A percentile compares a stretch with the other conserved stretches of the same genome.
phyloP scores from a whole-genome alignment of 2,113 vertebrate species.

The Hipposideros armiger region DNA sequence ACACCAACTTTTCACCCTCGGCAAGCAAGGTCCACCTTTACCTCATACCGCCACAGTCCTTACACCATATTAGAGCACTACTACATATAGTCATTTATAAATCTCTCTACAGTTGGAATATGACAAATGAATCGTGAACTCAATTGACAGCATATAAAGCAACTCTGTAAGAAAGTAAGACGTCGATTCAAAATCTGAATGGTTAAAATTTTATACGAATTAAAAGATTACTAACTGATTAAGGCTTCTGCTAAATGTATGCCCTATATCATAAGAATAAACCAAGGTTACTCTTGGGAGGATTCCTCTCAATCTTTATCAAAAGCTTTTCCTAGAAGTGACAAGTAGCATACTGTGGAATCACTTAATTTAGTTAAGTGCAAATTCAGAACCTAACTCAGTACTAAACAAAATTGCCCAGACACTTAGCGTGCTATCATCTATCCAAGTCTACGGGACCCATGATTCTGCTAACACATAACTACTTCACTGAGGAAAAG shows the following conservation, averaged over 20 bases:
- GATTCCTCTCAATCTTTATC: constrained; percentile 3
- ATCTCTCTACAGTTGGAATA: not conserved
- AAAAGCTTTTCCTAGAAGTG: constrained; percentile 29
- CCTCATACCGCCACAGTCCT: not conserved
- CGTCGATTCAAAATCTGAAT: constrained; percentile 24
- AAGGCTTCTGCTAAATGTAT: not conserved
- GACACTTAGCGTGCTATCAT: not conserved
- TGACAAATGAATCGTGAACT: not conserved
- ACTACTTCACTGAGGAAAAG: not conserved
- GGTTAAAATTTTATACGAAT: constrained; percentile 17
- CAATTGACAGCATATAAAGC: not conserved
- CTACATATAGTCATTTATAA: not conserved
- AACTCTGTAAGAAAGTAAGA: not conserved
- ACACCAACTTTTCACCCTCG: not conserved
- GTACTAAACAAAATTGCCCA: constrained; percentile 34
- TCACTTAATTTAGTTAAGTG: constrained; percentile 16
- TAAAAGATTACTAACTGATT: constrained; percentile 23
- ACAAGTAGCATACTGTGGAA: not conserved
- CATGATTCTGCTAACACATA: not conserved
- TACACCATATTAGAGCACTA: not conserved
- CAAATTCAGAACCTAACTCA: constrained; percentile 43
- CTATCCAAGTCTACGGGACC: not conserved
- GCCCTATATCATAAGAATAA: constrained; percentile 7
- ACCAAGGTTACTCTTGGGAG: not conserved
- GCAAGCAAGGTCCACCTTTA: not conserved